These are phyloP conservation scores for Macaca mulatta DNA, from an alignment of 2,113 vertebrate genomes.

Conservation along the genomic window DNA sequence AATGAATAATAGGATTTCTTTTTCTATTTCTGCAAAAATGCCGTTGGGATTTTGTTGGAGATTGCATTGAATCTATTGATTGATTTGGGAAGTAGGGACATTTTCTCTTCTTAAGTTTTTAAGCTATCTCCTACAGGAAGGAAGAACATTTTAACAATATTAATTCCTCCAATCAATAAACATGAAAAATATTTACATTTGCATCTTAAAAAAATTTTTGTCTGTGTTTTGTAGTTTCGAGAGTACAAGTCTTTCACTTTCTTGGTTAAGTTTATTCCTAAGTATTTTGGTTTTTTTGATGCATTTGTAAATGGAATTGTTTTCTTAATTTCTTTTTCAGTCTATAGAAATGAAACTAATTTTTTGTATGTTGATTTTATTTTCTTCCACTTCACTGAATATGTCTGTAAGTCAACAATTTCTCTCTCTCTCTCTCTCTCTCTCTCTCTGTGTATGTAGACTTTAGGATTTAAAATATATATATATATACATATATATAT, in stretches of 20 bases:
- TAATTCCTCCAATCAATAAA: background rate
- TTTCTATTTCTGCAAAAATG: background rate
- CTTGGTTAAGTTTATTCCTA: background rate
- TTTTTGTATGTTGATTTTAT: background rate
- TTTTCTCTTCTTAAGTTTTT: too few species aligned
- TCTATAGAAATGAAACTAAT: too few species aligned
- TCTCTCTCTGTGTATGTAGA: background rate
- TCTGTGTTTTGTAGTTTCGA: background rate
- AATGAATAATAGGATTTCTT: background rate
- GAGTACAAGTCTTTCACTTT: background rate
- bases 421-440: too few species aligned
- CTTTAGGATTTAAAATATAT: background rate
- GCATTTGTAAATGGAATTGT: background rate
- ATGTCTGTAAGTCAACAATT: background rate
- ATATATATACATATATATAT: too few species aligned
- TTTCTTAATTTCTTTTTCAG: background rate
- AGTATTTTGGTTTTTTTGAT: background rate
- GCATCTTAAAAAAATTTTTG: background rate
- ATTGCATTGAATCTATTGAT: background rate
- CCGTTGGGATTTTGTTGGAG: background rate
- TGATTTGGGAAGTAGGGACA: background rate
- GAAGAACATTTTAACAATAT: background rate
- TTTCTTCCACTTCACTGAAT: background rate
- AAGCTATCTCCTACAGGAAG: background rate
- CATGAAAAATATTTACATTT: too few species aligned